Percentiles rank a stretch among this genome's conserved stretches.
Evolutionary conservation across 2,888 invertebrate genomes (phyloP).

Genomic region (Automeris io): DNA sequence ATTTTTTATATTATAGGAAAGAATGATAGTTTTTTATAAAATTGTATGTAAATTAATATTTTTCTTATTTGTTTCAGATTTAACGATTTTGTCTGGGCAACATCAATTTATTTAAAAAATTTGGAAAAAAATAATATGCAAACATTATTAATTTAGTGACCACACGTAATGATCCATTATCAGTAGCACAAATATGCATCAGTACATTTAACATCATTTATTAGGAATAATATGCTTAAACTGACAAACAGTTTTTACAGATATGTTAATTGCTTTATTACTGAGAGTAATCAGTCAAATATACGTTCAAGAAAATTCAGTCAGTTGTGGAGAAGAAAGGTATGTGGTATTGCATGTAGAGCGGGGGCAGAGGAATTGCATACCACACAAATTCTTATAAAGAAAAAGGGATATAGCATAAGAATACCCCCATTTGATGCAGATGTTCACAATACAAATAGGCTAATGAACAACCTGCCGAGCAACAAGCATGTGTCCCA

Average conservation of each 20-base stretch:
- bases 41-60: too few relatives aligned
- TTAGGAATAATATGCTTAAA: constrained; percentile 65
- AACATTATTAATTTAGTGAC: too few relatives aligned
- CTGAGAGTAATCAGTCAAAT: constrained; percentile 14
- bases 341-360: constrained; percentile 30
- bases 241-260: constrained; percentile 68
- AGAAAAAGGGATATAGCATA: constrained; percentile 33
- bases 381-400: constrained; percentile 27
- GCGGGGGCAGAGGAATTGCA: constrained; percentile 21
- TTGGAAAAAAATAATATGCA: too few relatives aligned
- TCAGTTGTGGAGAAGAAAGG: constrained; percentile 40
- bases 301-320: constrained; percentile 41
- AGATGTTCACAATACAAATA: constrained; percentile 30
- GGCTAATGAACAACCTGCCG: constrained; percentile 52
- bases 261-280: constrained; percentile 27
- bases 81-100: too few relatives aligned
- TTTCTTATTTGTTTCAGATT: too few relatives aligned
- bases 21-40: too few relatives aligned
- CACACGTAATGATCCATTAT: constrained; percentile 28
- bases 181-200: constrained; percentile 35
- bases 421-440: constrained; percentile 35
- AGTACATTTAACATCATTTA: constrained; percentile 35
- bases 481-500: constrained; percentile 39
- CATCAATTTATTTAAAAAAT: too few relatives aligned
- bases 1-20: too few relatives aligned